A percentile compares a stretch with the other conserved stretches of the same genome.
Conservation (phyloP, 2,888 invertebrate genomes). For the Volucella zonaria region DNA sequence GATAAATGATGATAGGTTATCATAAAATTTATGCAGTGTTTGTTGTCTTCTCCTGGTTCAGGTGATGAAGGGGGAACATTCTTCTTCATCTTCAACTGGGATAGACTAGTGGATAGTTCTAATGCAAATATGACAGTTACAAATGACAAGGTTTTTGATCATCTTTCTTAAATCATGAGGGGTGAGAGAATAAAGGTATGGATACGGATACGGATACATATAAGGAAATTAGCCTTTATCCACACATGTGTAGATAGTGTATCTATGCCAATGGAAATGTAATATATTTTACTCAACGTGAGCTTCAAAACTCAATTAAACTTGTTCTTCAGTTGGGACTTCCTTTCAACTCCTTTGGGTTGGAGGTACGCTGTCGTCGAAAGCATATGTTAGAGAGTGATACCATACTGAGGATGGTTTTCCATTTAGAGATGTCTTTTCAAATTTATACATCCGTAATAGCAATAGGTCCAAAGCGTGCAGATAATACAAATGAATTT, state of each 20-base stretch:
- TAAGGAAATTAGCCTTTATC: conserved; percentile 3
- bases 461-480: too few relatives aligned
- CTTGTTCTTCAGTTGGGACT: conserved; percentile 16
- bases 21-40: background rate
- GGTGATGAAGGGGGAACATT: conserved; percentile 6
- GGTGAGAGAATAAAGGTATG: background rate
- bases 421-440: too few relatives aligned
- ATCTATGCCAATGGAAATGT: background rate
- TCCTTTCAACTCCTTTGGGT: background rate
- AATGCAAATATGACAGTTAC: conserved; percentile 60
- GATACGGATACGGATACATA: conserved; percentile 5
- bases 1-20: conserved; percentile 32
- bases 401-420: too few relatives aligned
- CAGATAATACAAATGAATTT: too few relatives aligned
- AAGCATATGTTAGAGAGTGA: too few relatives aligned
- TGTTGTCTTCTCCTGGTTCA: background rate
- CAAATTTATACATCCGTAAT: too few relatives aligned
- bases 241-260: background rate
- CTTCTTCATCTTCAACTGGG: conserved; percentile 10
- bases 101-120: conserved; percentile 1
- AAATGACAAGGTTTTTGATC: conserved; percentile 35
- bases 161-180: conserved; percentile 17
- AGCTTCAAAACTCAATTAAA: conserved; percentile 60
- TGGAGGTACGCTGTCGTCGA: background rate
- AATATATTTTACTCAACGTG: background rate